Percentiles rank a stretch among this genome's conserved stretches.
These are phyloP conservation scores for Eupeodes luniger DNA, from an alignment of 2,888 invertebrate genomes.

Conservation along the genomic window DNA sequence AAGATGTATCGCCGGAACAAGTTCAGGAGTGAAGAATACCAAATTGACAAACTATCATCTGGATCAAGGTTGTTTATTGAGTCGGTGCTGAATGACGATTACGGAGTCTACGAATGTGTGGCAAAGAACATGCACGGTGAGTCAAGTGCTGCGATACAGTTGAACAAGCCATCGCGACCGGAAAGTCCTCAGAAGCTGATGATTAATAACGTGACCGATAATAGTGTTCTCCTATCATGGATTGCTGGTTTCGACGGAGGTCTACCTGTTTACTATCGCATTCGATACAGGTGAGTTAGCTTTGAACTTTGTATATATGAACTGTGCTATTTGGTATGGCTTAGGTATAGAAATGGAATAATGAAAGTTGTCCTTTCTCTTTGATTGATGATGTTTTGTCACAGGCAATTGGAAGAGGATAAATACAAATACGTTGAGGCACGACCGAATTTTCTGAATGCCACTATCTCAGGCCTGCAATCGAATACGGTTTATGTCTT, in stretches of 20 bases:
- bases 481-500: conserved; percentile 81
- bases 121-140: conserved; percentile 81
- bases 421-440: conserved; percentile 82
- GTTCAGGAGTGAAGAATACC: conserved; percentile 80
- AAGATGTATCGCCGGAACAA: conserved; percentile 82
- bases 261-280: conserved; percentile 81
- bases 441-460: conserved; percentile 80
- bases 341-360: too few species aligned
- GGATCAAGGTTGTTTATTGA: conserved; percentile 81
- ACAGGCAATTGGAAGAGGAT: conserved; percentile 80
- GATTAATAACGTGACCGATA: conserved; percentile 81
- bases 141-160: conserved; percentile 81
- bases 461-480: conserved; percentile 80
- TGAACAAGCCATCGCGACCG: conserved; percentile 81
- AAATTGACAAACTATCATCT: conserved; percentile 80
- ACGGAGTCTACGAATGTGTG: conserved; percentile 82
- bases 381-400: conserved; percentile 17
- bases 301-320: not conserved
- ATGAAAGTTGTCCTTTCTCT: not conserved
- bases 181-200: conserved; percentile 80
- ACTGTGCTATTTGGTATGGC: not conserved
- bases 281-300: conserved; percentile 78
- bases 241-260: conserved; percentile 82
- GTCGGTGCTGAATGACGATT: conserved; percentile 81
- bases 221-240: conserved; percentile 80